Conservation (phyloP, 2,797 vertebrate genomes). For the Gymnothorax javanicus region DNA sequence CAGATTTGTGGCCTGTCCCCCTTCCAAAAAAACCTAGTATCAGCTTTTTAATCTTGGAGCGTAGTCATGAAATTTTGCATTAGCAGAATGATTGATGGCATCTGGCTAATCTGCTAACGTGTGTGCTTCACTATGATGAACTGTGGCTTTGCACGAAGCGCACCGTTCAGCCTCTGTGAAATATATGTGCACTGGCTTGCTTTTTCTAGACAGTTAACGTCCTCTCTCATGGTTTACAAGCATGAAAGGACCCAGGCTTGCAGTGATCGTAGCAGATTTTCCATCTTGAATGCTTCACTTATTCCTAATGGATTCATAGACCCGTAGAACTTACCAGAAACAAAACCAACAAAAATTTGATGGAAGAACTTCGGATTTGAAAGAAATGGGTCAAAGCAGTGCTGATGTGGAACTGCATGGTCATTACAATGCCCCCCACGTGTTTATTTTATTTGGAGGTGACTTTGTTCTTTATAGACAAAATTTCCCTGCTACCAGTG, state of each 20-base stretch:
- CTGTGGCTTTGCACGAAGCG: neutral
- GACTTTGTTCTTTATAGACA: neutral
- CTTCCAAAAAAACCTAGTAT: neutral
- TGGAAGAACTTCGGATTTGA: neutral
- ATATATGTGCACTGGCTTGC: neutral
- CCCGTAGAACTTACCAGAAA: neutral
- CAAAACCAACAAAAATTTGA: neutral
- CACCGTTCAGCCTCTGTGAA: neutral
- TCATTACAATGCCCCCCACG: neutral
- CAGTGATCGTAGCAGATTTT: conserved; percentile 13
- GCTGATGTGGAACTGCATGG: neutral
- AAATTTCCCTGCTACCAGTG: neutral
- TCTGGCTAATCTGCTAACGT: neutral
- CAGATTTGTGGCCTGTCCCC: conserved; percentile 10
- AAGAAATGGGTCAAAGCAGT: neutral
- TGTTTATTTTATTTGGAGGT: neutral
- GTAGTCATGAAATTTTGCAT: neutral
- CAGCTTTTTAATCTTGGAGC: neutral
- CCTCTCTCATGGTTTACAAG: neutral
- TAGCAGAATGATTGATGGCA: neutral
- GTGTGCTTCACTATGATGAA: neutral
- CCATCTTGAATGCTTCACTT: conserved; percentile 39
- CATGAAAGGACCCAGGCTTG: neutral
- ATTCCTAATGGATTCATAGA: conserved; percentile 12
- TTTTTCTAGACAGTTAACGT: neutral